Percentiles rank a stretch among this genome's conserved stretches.
Conservation (phyloP, 2,797 vertebrate species). For the Sparus aurata region DNA sequence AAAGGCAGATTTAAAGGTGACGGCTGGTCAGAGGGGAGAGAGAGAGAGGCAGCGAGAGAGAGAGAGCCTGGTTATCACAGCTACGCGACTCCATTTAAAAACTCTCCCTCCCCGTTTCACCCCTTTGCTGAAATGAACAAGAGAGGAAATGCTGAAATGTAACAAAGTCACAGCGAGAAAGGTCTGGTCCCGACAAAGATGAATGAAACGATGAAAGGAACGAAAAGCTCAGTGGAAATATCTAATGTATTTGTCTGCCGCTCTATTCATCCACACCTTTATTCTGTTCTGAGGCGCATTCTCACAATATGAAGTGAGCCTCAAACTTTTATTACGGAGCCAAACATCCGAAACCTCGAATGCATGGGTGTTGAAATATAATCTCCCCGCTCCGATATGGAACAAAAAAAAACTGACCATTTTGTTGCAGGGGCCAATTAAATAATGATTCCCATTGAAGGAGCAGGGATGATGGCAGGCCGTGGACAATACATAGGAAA, state of each 20-base stretch:
- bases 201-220: slow-evolving; percentile 69
- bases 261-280: slow-evolving; percentile 65
- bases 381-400: slow-evolving; percentile 50
- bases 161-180: slow-evolving; percentile 80
- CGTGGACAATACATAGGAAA: slow-evolving; percentile 72
- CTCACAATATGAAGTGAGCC: slow-evolving; percentile 58
- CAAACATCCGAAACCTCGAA: slow-evolving; percentile 45
- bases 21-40: slow-evolving; percentile 91
- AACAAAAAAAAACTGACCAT: slow-evolving; percentile 56
- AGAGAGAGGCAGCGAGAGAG: slow-evolving; percentile 30
- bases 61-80: slow-evolving; percentile 79
- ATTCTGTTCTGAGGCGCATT: slow-evolving; percentile 55
- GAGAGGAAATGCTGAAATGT: slow-evolving; percentile 72
- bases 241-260: slow-evolving; percentile 67
- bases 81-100: slow-evolving; percentile 78
- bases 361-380: slow-evolving; percentile 57
- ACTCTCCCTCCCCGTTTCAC: slow-evolving; percentile 73
- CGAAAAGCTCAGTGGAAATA: slow-evolving; percentile 71
- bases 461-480: slow-evolving; percentile 70
- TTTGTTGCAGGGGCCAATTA: slow-evolving; percentile 75
- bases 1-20: slow-evolving; percentile 99
- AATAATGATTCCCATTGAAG: slow-evolving; percentile 78
- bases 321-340: slow-evolving; percentile 61
- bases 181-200: slow-evolving; percentile 72
- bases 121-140: slow-evolving; percentile 73